Percentiles rank a stretch among this genome's conserved stretches.
These are phyloP conservation scores for Dromaius novaehollandiae DNA, from an alignment of 2,113 vertebrate species.

Conservation along the genomic window DNA sequence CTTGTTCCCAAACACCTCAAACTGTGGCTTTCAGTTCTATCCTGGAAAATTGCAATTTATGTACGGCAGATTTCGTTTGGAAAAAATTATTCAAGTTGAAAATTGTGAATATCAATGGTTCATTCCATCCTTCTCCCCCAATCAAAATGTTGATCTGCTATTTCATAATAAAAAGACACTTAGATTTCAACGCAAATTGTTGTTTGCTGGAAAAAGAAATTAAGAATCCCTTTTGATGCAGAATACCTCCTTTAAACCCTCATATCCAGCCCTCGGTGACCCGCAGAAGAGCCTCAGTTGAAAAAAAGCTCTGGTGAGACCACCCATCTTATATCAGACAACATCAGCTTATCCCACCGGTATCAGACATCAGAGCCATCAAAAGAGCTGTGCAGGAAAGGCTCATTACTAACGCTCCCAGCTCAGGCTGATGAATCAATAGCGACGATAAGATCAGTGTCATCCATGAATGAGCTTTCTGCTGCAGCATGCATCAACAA, in stretches of 20 bases:
- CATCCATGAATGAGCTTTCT: constrained; percentile 40
- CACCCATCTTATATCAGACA: background rate
- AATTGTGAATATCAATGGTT: background rate
- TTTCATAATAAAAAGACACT: background rate
- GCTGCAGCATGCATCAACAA: background rate
- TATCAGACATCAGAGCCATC: background rate
- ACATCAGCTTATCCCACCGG: background rate
- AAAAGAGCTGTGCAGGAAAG: constrained; percentile 5
- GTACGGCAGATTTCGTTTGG: background rate
- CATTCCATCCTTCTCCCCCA: background rate
- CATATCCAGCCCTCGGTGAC: background rate
- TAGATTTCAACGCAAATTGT: background rate
- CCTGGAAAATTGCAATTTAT: background rate
- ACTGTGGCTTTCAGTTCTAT: background rate
- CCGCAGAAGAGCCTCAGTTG: background rate
- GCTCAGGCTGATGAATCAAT: constrained; percentile 39
- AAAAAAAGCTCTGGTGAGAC: background rate
- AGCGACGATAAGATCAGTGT: constrained; percentile 14
- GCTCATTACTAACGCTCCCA: background rate
- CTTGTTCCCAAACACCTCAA: background rate
- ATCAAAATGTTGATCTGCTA: background rate
- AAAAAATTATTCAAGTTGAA: background rate
- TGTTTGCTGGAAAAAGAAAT: background rate
- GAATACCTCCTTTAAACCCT: background rate
- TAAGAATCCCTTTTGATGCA: background rate